These are phyloP conservation scores for Caenorhabditis zanzibari DNA, from an alignment of 2,888 invertebrate genomes.

Conservation along the genomic window DNA sequence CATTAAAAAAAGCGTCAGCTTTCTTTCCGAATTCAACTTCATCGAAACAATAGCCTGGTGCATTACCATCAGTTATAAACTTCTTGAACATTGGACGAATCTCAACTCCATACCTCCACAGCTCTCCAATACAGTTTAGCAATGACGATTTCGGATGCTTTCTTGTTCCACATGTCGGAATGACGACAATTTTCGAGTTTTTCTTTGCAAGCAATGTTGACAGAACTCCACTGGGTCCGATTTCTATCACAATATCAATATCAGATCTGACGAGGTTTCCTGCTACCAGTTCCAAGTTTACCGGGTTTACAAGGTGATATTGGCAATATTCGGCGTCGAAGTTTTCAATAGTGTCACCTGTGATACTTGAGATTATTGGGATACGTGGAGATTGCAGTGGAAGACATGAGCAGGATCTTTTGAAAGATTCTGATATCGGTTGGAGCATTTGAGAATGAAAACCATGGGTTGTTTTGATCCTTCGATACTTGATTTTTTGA, in stretches of 20 bases:
- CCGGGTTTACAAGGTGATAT: constrained; percentile 72
- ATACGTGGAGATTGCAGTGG: constrained; percentile 31
- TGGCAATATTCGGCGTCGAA: constrained; percentile 68
- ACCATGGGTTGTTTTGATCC: constrained; percentile 74
- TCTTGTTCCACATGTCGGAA: constrained; percentile 67
- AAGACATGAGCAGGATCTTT: constrained; percentile 17
- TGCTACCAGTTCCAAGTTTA: constrained; percentile 73
- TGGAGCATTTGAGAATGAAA: constrained; percentile 79
- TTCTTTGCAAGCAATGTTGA: constrained; percentile 66
- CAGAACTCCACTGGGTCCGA: constrained; percentile 80
- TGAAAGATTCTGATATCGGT: constrained; percentile 69
- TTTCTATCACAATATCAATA: constrained; percentile 74
- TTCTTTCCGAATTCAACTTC: constrained; percentile 21
- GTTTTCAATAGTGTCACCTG: constrained; percentile 64
- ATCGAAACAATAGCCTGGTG: constrained; percentile 72
- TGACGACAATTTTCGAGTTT: constrained; percentile 50
- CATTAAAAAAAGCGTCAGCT: neutral
- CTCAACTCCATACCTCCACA: constrained; percentile 72
- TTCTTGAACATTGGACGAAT: constrained; percentile 14
- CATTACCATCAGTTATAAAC: constrained; percentile 23
- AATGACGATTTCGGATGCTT: constrained; percentile 53
- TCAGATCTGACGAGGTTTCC: constrained; percentile 59
- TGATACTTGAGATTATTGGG: constrained; percentile 76
- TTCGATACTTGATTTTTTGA: constrained; percentile 67
- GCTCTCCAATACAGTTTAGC: constrained; percentile 56